Conservation (phyloP, 1,140 invertebrate species). For the Drosophila rhopaloa region DNA sequence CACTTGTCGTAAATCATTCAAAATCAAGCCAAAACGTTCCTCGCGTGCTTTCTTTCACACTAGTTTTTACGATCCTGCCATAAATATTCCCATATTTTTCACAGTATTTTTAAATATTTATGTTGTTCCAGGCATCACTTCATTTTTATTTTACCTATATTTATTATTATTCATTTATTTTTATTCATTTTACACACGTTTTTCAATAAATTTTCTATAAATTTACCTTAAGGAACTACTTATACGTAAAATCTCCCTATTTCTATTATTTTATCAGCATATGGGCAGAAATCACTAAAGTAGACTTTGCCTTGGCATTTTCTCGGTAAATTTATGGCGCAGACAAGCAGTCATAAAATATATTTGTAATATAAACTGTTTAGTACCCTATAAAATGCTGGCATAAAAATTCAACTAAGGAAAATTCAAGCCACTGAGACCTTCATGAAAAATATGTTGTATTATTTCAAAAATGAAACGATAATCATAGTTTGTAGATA, state of each 20-base stretch:
- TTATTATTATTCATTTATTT: not conserved
- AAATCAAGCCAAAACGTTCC: not conserved
- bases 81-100: not conserved
- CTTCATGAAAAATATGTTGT: no score
- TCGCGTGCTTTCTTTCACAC: constrained; percentile 1
- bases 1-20: constrained; percentile 5
- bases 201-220: not conserved
- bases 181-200: not conserved
- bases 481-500: not conserved
- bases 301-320: not conserved
- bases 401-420: not conserved
- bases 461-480: no score
- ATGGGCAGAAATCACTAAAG: not conserved
- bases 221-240: not conserved
- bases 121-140: not conserved
- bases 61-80: not conserved
- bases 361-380: not conserved
- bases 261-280: not conserved
- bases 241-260: not conserved
- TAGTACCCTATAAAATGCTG: not conserved
- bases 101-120: not conserved
- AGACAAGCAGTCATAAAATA: not conserved
- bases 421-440: no score
- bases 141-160: not conserved
- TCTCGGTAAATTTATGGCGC: not conserved